These are phyloP conservation scores for Cantharis rustica DNA, from an alignment of 2,888 invertebrate species.

Conservation along the genomic window DNA sequence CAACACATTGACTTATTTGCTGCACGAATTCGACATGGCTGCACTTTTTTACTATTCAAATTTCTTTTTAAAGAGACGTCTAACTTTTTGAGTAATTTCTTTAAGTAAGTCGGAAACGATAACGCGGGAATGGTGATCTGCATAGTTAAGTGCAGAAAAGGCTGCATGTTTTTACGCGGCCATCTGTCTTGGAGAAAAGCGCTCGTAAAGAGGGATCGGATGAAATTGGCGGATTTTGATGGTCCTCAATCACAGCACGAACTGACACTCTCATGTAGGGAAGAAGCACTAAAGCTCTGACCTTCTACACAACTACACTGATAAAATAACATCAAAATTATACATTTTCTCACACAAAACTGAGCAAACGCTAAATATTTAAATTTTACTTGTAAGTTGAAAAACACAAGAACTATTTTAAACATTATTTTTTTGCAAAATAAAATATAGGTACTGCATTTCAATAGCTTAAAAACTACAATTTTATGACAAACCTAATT, in stretches of 20 bases:
- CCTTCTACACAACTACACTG: not conserved
- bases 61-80: not conserved
- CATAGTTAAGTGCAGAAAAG: conserved; percentile 22
- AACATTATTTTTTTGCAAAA: no score
- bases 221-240: conserved; percentile 51
- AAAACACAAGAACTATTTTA: no score
- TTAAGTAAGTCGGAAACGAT: conserved; percentile 13
- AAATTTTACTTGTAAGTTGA: no score
- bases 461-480: no score
- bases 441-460: no score
- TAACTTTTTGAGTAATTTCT: not conserved
- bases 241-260: conserved; percentile 49
- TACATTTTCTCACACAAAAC: no score
- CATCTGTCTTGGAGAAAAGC: conserved; percentile 45
- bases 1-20: conserved; percentile 23
- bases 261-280: conserved; percentile 36
- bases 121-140: conserved; percentile 12
- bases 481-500: no score
- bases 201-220: conserved; percentile 46
- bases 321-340: not conserved
- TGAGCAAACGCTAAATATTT: no score
- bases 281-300: conserved; percentile 23
- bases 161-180: conserved; percentile 31
- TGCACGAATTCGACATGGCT: conserved; percentile 8
- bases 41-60: not conserved